phyloP scores from a whole-genome alignment of 2,888 invertebrate genomes.

The Xestia xanthographa region DNA sequence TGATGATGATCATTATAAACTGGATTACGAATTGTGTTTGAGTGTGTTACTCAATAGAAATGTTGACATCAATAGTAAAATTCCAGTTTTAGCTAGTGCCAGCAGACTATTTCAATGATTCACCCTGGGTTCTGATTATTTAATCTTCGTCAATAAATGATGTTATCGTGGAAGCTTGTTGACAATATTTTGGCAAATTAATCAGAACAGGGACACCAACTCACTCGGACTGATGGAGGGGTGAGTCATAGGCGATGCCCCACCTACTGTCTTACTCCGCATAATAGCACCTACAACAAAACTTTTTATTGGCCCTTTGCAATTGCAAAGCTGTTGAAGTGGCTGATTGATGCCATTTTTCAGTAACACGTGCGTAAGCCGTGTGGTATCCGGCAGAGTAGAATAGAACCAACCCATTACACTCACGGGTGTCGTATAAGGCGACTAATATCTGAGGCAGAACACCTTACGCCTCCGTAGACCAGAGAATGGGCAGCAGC shows the following conservation, averaged over 20 bases:
- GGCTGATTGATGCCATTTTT: neutral
- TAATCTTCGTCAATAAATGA: neutral
- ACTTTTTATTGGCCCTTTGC: neutral
- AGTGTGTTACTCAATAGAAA: neutral
- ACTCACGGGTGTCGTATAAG: too few relatives aligned
- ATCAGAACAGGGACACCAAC: neutral
- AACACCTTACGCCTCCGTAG: too few relatives aligned
- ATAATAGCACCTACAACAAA: neutral
- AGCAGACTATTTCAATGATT: neutral
- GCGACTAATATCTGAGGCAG: too few relatives aligned
- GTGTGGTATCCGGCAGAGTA: too few relatives aligned
- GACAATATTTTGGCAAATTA: neutral
- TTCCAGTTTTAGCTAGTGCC: neutral
- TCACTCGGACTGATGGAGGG: neutral
- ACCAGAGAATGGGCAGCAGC: too few relatives aligned
- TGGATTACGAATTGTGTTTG: neutral
- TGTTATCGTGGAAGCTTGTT: neutral
- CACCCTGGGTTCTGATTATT: neutral
- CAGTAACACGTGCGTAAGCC: too few relatives aligned
- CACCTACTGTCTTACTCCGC: neutral
- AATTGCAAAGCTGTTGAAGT: neutral
- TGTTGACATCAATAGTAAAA: neutral
- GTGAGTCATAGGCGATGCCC: neutral
- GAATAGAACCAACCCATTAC: too few relatives aligned
- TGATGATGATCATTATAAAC: too few relatives aligned